Percentiles rank a stretch among this genome's conserved stretches.
These are phyloP conservation scores for Halcyon badia DNA, from an alignment of 2,797 vertebrate genomes.

Conservation along the genomic window DNA sequence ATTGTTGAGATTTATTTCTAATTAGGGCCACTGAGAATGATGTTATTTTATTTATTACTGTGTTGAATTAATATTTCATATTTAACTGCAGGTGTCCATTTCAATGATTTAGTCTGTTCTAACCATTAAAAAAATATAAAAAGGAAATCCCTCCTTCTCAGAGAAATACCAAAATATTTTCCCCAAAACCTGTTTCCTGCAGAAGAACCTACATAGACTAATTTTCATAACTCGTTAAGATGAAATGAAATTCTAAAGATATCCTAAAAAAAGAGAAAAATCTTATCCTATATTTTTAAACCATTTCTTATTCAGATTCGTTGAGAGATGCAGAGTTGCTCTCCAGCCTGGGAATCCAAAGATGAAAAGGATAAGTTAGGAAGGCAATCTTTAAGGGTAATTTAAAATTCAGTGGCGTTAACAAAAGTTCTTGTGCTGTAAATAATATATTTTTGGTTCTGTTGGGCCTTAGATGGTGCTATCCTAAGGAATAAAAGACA, in stretches of 20 bases:
- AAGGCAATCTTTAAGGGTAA: background rate
- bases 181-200: background rate
- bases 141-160: background rate
- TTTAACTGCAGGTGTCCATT: conserved; percentile 39
- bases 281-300: background rate
- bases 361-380: background rate
- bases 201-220: background rate
- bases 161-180: background rate
- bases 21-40: conserved; percentile 28
- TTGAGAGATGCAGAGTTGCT: background rate
- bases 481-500: background rate
- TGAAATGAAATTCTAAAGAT: background rate
- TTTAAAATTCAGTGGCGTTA: background rate
- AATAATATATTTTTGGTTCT: background rate
- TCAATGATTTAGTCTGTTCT: conserved; percentile 3
- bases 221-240: background rate
- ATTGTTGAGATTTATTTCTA: conserved; percentile 41
- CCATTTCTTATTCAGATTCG: background rate
- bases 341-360: background rate
- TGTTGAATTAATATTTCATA: conserved; percentile 45
- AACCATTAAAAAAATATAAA: background rate
- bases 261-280: background rate
- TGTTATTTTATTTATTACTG: conserved; percentile 39
- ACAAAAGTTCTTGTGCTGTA: background rate
- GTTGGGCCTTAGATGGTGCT: background rate